Base-by-base conservation (phyloP, 2,888 invertebrate species). In the Elysia crispata region DNA sequence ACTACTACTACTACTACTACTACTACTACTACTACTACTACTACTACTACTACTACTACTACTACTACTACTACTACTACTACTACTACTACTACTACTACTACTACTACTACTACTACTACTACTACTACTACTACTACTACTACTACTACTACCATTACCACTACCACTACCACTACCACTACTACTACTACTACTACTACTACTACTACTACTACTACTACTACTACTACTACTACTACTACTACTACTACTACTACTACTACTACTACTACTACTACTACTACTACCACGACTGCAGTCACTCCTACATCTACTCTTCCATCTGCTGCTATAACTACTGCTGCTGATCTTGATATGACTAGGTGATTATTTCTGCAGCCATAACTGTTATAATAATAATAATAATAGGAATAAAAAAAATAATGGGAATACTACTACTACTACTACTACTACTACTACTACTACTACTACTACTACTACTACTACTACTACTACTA, bases 171-270 rank as follows among this genome's bases (percentile, higher is more conserved):
- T 28, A 18, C 30, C 6, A 28, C 69, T 69, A 69, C 30, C 11
- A 30, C 30, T 18, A 28, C 69, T 69, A 69, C 15, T 69, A 18
- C 69, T 69, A 69, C 69, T 18, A 69, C 69, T 69, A 69, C 30
- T 28, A 28, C 30, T 28, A 13, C 69, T 69, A 28, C 30, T 69
- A 69, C 30, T 69, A 69, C 30, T 69, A 11, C 69, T 69, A 18
- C 69, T 69, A 69, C 69, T 69, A 18, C 69, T 69, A 69, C 69
- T 69, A 18, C 69, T 11, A 13, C 30, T 69, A 18, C 30, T 69
- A 69, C 69, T 69, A 69, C 30, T 28, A 69, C 15, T 69, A 28
- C 69, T 28, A 23, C 15, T 28, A 28, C 15, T 69, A 69, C 69
- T 69, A 69, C 30, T 69, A 11, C 69, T 69, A 11, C 69, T 13